These are phyloP conservation scores for Trididemnum nubilum DNA, from an alignment of 23 tunicate species.

Conservation along the genomic window DNA sequence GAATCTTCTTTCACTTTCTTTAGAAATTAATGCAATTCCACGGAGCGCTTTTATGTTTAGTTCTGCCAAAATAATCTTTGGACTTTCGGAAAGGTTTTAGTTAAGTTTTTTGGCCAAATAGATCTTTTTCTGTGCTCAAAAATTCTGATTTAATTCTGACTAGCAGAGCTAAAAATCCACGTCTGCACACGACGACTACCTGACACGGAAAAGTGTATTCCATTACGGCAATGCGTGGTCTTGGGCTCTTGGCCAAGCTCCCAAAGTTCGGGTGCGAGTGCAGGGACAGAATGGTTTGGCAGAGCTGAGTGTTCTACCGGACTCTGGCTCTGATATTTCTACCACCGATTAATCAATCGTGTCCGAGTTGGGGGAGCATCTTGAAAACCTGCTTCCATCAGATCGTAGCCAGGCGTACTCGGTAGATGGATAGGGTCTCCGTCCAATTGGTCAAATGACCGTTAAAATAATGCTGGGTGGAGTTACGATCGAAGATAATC, in stretches of 20 bases:
- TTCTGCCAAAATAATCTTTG: too few species aligned
- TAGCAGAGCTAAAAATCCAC: too few species aligned
- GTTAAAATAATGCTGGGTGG: neutral
- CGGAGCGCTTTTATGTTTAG: too few species aligned
- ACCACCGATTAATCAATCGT: neutral
- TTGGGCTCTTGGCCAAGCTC: neutral
- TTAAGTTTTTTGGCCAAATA: too few species aligned
- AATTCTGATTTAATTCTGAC: too few species aligned
- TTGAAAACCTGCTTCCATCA: neutral
- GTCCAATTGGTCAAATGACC: neutral
- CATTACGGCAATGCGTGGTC: too few species aligned
- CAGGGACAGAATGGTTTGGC: neutral
- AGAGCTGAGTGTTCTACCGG: neutral
- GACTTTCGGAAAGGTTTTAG: too few species aligned
- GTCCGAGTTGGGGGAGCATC: neutral
- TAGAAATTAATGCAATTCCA: too few species aligned
- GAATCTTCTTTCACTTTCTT: too few species aligned
- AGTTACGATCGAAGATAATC: neutral
- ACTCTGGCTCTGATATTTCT: neutral
- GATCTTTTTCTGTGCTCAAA: too few species aligned
- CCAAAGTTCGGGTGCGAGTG: neutral
- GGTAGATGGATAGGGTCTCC: neutral
- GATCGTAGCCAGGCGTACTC: neutral
- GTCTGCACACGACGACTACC: too few species aligned
- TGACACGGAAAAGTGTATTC: too few species aligned